Conservation (phyloP, 2,888 invertebrate species). For the Sclerodermus sp. region DNA sequence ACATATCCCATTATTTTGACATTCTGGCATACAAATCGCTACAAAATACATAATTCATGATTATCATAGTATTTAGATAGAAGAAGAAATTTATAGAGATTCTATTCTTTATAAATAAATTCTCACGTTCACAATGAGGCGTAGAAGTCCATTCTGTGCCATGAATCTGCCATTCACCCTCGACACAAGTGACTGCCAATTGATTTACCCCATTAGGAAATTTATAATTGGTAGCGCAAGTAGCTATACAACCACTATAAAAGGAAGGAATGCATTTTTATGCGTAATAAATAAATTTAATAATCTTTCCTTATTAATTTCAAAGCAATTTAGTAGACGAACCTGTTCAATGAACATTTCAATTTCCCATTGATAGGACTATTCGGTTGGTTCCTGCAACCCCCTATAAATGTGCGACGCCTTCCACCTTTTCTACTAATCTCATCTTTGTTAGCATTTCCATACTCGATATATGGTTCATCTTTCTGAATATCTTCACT, state of each 20-base stretch:
- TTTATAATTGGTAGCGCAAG: constrained; percentile 59
- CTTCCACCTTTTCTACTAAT: constrained; percentile 2
- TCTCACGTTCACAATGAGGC: constrained; percentile 69
- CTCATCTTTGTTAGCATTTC: background rate
- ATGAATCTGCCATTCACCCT: constrained; percentile 60
- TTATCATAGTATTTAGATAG: too few species aligned
- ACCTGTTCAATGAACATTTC: constrained; percentile 38
- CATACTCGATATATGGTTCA: background rate
- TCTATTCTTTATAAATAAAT: too few species aligned
- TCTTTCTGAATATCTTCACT: background rate
- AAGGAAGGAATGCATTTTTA: constrained; percentile 3
- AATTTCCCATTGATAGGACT: constrained; percentile 36
- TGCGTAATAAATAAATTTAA: background rate
- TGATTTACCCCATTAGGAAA: constrained; percentile 62
- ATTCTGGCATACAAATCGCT: constrained; percentile 76
- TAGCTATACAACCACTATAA: constrained; percentile 60
- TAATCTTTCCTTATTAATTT: constrained; percentile 1
- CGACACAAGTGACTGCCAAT: constrained; percentile 59
- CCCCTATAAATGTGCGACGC: constrained; percentile 19
- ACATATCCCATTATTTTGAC: constrained; percentile 82
- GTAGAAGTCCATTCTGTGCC: constrained; percentile 58
- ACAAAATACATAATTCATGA: constrained; percentile 34
- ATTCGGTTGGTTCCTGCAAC: constrained; percentile 26
- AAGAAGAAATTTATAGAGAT: too few species aligned
- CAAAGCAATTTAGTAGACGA: constrained; percentile 1